Percentiles rank a stretch among this genome's conserved stretches.
Conservation (phyloP, 2,797 vertebrate species). For the Bovichtus diacanthus region DNA sequence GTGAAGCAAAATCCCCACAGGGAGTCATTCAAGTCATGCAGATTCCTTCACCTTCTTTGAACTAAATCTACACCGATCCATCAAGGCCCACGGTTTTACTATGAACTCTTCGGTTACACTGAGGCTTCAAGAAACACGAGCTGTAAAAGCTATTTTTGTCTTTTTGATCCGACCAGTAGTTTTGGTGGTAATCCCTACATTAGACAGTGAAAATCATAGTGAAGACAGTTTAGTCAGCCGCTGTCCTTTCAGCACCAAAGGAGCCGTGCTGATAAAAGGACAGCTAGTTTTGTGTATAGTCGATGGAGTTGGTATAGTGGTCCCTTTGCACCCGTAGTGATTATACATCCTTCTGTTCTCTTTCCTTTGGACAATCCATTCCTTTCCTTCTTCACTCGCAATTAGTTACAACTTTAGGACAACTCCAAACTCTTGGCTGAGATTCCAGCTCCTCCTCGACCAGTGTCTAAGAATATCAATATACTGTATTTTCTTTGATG, state of each 20-base stretch:
- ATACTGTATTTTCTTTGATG: no score
- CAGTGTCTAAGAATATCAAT: background rate
- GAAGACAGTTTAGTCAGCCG: background rate
- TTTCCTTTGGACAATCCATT: background rate
- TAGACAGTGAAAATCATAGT: background rate
- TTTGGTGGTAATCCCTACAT: background rate
- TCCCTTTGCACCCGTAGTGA: background rate
- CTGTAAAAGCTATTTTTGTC: background rate
- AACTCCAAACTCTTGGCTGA: background rate
- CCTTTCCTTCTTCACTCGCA: background rate
- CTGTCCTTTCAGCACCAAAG: constrained; percentile 23
- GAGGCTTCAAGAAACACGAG: background rate
- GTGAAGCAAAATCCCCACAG: constrained; percentile 1
- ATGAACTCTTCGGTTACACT: background rate
- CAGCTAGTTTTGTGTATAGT: background rate
- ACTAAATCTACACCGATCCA: background rate
- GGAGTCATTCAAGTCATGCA: constrained; percentile 29
- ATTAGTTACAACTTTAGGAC: background rate
- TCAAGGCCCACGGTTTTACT: background rate
- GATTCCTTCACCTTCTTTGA: background rate
- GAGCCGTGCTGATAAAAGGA: constrained; percentile 1
- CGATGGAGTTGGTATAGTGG: background rate
- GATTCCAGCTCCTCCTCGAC: background rate
- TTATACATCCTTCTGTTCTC: background rate
- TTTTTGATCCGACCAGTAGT: background rate